A percentile compares a stretch with the other conserved stretches of the same genome.
Conservation (phyloP, 2,113 vertebrate species). For the Protobothrops mucrosquamatus region DNA sequence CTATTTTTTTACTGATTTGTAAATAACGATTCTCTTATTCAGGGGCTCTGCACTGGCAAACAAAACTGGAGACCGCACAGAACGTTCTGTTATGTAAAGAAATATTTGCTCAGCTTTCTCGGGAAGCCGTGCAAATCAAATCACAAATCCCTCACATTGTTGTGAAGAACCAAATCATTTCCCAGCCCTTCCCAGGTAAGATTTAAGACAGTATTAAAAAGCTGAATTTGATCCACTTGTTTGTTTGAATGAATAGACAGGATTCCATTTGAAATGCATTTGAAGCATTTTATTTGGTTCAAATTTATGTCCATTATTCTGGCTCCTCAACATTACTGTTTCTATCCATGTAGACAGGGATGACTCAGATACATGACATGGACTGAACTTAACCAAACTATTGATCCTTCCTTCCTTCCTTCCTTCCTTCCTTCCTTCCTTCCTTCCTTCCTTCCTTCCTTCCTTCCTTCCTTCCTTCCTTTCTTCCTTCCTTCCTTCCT, state of each 20-base stretch:
- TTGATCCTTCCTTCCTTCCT: neutral
- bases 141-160: constrained; percentile 98
- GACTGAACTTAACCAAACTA: neutral
- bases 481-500: too few relatives aligned
- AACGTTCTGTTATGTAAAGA: constrained; percentile 97
- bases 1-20: neutral
- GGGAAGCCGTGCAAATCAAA: constrained; percentile 97
- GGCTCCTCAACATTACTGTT: neutral
- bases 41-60: constrained; percentile 93
- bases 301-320: neutral
- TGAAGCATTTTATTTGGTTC: neutral
- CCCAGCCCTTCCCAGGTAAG: constrained; percentile 94
- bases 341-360: neutral
- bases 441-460: too few relatives aligned
- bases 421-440: neutral
- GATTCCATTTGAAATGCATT: neutral
- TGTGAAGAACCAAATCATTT: constrained; percentile 98
- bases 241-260: neutral
- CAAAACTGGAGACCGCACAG: constrained; percentile 91
- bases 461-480: too few relatives aligned
- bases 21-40: constrained; percentile 30
- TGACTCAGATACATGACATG: neutral
- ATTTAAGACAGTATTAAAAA: neutral
- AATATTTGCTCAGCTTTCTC: constrained; percentile 95
- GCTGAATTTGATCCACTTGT: neutral